A percentile compares a stretch with the other conserved stretches of the same genome.
Evolutionary conservation across 1,140 invertebrate genomes (phyloP).

Genomic region (Neodiprion fabricii): DNA sequence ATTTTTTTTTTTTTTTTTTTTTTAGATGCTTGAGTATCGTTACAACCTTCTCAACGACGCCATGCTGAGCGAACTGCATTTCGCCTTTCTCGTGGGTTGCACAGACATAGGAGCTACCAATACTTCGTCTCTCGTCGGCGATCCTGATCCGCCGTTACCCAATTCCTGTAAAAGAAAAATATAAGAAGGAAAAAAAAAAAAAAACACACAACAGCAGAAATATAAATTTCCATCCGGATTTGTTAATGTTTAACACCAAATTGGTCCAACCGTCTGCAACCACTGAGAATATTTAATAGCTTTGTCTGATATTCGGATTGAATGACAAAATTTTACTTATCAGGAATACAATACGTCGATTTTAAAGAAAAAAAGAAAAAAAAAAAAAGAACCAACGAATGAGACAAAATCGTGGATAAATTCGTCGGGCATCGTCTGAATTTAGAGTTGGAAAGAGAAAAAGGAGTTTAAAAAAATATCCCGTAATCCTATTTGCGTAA

Average conservation of each 20-base stretch:
- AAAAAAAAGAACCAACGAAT: slow-evolving; percentile 4
- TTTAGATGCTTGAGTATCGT: slow-evolving; percentile 19
- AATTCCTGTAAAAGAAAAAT: slow-evolving; percentile 65
- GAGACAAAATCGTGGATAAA: not conserved
- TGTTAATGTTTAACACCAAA: too few relatives aligned
- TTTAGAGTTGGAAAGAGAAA: not conserved
- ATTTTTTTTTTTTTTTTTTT: not conserved
- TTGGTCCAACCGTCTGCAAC: too few relatives aligned
- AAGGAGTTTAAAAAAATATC: too few relatives aligned
- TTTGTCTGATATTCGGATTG: too few relatives aligned
- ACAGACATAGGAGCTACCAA: slow-evolving; percentile 80
- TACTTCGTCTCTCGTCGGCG: slow-evolving; percentile 66
- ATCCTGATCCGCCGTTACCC: slow-evolving; percentile 66
- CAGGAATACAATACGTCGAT: too few relatives aligned
- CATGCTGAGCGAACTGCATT: slow-evolving; percentile 66
- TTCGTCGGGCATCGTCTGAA: slow-evolving; percentile 16
- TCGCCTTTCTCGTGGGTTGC: slow-evolving; percentile 79
- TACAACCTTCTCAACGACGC: slow-evolving; percentile 67
- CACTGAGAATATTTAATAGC: too few relatives aligned
- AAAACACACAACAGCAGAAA: not conserved
- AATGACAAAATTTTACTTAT: too few relatives aligned
- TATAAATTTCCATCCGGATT: not conserved
- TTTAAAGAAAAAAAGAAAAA: not conserved
- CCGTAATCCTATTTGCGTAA: too few relatives aligned
- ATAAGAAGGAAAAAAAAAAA: slow-evolving; percentile 23